These are phyloP conservation scores for Zygogramma bicolorata DNA, from an alignment of 2,888 invertebrate genomes.

Conservation along the genomic window DNA sequence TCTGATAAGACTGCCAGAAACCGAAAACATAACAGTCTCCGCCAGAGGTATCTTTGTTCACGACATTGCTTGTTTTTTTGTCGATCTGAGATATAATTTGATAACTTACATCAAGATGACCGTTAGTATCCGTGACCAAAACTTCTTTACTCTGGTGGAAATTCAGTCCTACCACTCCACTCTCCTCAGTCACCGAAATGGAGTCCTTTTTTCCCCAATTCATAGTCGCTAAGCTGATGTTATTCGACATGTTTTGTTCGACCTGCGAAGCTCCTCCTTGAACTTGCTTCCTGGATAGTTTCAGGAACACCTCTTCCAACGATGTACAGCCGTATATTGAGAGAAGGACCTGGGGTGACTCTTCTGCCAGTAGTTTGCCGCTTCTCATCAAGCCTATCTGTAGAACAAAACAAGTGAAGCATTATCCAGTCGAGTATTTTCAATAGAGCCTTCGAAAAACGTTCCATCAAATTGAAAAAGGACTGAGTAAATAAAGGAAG, in stretches of 20 bases:
- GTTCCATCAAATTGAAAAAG: too few species aligned
- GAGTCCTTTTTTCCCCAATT: conserved; percentile 87
- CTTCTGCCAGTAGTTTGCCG: conserved; percentile 90
- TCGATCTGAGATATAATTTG: background rate
- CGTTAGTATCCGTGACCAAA: conserved; percentile 82
- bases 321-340: conserved; percentile 86
- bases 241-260: conserved; percentile 78
- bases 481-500: too few species aligned
- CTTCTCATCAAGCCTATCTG: conserved; percentile 96
- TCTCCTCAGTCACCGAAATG: conserved; percentile 87
- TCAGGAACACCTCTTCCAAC: conserved; percentile 93
- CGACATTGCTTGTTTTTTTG: too few species aligned
- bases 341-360: conserved; percentile 86
- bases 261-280: conserved; percentile 65
- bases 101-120: conserved; percentile 74
- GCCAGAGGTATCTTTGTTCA: too few species aligned
- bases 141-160: conserved; percentile 93
- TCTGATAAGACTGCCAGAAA: too few species aligned
- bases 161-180: conserved; percentile 88
- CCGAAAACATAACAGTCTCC: too few species aligned
- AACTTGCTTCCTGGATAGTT: conserved; percentile 85
- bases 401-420: too few species aligned
- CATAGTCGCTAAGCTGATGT: conserved; percentile 84
- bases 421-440: too few species aligned
- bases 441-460: too few species aligned